Conservation (phyloP, 2,888 invertebrate species). For the Lathronympha strigana region DNA sequence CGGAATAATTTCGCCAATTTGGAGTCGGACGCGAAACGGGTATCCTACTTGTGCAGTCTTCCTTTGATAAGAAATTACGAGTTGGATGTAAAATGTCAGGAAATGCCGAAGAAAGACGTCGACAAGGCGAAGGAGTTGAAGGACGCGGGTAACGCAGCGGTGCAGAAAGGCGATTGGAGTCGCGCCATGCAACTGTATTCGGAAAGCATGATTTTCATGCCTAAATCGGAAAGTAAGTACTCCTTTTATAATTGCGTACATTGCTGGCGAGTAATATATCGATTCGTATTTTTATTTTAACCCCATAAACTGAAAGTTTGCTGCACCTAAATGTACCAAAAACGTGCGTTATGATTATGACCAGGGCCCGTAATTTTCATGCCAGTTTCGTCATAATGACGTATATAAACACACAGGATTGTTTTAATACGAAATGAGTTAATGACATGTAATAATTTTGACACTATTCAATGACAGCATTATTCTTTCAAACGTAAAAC, state of each 20-base stretch:
- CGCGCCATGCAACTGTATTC: constrained; percentile 89
- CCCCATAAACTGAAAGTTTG: not conserved
- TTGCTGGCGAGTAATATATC: not conserved
- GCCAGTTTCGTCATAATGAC: too few species aligned
- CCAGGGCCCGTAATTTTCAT: too few species aligned
- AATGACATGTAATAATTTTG: too few species aligned
- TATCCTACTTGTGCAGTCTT: constrained; percentile 84
- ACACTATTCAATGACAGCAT: too few species aligned
- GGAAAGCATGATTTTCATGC: constrained; percentile 87
- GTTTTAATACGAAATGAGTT: too few species aligned
- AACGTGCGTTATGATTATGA: too few species aligned
- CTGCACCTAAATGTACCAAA: too few species aligned
- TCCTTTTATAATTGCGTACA: not conserved
- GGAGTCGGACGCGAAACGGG: constrained; percentile 86
- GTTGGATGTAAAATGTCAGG: constrained; percentile 51
- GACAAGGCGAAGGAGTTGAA: constrained; percentile 86
- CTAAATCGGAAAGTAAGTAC: constrained; percentile 87
- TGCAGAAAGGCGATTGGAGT: constrained; percentile 87
- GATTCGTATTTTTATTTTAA: not conserved
- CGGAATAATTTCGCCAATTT: constrained; percentile 86
- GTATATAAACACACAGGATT: too few species aligned
- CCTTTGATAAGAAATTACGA: constrained; percentile 77
- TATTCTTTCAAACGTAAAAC: too few species aligned
- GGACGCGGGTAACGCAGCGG: constrained; percentile 88
- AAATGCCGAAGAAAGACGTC: constrained; percentile 79